Conservation (phyloP, 2,797 vertebrate species). For the Choloepus didactylus region DNA sequence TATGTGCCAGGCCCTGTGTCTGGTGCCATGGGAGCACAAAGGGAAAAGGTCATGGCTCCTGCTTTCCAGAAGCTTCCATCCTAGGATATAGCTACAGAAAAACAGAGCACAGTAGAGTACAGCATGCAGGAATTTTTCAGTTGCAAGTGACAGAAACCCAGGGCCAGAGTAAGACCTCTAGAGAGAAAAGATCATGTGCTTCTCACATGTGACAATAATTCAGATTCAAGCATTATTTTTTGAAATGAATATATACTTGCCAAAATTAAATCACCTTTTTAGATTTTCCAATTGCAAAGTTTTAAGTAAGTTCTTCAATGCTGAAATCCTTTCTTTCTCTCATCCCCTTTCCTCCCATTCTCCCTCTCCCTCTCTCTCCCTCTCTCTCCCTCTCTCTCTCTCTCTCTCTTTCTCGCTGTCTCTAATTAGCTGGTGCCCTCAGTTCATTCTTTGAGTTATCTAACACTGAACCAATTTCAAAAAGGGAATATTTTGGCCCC, state of each 20-base stretch:
- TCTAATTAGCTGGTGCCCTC: background rate
- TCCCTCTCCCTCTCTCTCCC: accelerated
- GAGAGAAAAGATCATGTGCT: background rate
- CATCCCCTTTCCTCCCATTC: background rate
- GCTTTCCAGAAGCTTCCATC: background rate
- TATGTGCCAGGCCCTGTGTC: background rate
- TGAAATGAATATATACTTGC: background rate
- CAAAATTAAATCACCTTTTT: background rate
- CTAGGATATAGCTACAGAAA: background rate
- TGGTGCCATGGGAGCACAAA: background rate
- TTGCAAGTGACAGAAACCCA: background rate
- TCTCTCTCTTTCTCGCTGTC: accelerated
- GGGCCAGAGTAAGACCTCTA: background rate
- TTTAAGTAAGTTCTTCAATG: background rate
- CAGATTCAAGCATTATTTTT: background rate
- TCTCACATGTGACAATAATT: background rate
- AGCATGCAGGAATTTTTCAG: background rate
- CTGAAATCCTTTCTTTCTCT: background rate
- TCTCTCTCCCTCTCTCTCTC: background rate
- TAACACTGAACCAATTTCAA: background rate
- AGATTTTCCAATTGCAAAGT: constrained; percentile 14
- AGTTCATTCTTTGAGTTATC: background rate
- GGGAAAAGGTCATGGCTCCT: background rate
- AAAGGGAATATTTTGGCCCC: background rate
- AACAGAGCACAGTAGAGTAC: background rate